These are phyloP conservation scores for Baryphthengus martii DNA, from an alignment of 2,113 vertebrate genomes.

Conservation along the genomic window DNA sequence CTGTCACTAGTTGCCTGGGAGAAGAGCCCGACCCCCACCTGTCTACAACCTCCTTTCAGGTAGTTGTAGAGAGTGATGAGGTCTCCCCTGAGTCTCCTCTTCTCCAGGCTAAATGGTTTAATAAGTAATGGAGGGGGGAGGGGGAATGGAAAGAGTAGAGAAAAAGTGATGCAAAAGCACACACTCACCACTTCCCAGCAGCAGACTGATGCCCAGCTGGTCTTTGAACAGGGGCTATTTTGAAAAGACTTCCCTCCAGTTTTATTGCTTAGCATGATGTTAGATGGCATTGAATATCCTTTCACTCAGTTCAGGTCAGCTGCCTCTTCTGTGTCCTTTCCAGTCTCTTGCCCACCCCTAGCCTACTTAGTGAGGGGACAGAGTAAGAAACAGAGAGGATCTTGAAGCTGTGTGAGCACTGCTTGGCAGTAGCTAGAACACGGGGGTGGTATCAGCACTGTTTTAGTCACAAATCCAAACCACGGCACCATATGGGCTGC, in stretches of 20 bases:
- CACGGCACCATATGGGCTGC: neutral
- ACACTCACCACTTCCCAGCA: neutral
- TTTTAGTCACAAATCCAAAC: neutral
- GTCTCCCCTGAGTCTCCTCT: too few species aligned
- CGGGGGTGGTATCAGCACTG: neutral
- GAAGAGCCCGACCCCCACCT: too few species aligned
- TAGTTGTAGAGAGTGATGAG: too few species aligned
- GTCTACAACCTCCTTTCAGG: too few species aligned
- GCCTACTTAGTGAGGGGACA: neutral
- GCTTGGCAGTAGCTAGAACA: neutral
- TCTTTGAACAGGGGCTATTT: neutral
- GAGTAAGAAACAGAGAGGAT: neutral
- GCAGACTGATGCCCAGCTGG: neutral
- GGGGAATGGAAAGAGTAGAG: neutral
- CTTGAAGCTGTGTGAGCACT: neutral
- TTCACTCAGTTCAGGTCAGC: neutral
- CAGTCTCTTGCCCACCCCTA: neutral
- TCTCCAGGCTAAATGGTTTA: too few species aligned
- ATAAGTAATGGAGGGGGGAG: neutral
- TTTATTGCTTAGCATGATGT: neutral
- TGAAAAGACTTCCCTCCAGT: neutral
- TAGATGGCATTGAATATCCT: neutral
- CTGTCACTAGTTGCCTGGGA: too few species aligned
- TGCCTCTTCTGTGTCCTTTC: neutral
- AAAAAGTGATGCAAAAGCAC: neutral